Base-by-base conservation (phyloP, 1,140 invertebrate species). In the Sminthurides bifidus region DNA sequence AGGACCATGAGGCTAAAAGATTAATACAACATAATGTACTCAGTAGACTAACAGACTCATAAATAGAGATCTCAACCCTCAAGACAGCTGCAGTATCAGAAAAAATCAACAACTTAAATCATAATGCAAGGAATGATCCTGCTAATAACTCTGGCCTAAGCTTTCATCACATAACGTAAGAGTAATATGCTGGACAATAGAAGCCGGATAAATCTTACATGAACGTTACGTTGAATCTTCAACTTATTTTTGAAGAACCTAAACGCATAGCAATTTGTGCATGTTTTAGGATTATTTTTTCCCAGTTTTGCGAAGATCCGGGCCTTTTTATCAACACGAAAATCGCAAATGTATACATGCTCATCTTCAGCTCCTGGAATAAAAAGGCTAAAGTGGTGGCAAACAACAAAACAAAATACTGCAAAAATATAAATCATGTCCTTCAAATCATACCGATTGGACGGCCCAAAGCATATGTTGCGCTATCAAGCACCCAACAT, bases 311-410 rank as follows among this genome's bases (percentile, higher is more conserved):
- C 77, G 71, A 98, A 97, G 46, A 92, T 79, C 44, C 89, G 79
- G 21, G 93, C 92, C 30, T 79, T 81, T 68, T 93, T 89, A 71
- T 98, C 93, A 24, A 97, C 89, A 29, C 92, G 78, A 69, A 89
- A 87, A 73, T 98, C 93, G 75, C 93, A 98, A 44, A 98, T 88
- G 68, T 92, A 98, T 37, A 94, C 82, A 74, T 97, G 92, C 58
- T 90, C 80, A 65, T 92, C 85, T 40, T 79, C 75, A 15, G 81
- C 79, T 33, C 84, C 86, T 52, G 17, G 19, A 54, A 58, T n/a
- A n/a, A n/a, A n/a, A n/a, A n/a, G n/a, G n/a, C n/a, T n/a, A n/a
- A n/a, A n/a, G n/a, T n/a, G n/a, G n/a, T n/a, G n/a, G n/a, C n/a
- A n/a, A n/a, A n/a, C n/a, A n/a, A n/a, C n/a, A n/a, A n/a, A n/a